phyloP scores from a whole-genome alignment of 1,140 invertebrate species.

The Bombus impatiens region DNA sequence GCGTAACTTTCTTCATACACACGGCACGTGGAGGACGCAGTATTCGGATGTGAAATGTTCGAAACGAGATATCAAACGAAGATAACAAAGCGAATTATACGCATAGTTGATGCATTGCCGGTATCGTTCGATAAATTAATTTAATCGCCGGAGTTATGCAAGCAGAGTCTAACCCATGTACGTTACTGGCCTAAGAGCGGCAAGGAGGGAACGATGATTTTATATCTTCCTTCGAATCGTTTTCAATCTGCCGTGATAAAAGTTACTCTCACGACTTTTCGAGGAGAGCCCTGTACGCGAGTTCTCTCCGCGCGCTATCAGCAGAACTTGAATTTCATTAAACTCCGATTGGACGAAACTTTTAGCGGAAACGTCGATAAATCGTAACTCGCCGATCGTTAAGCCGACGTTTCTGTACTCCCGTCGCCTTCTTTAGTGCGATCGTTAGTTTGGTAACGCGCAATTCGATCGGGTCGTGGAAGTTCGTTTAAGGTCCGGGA shows the following conservation, averaged over 20 bases:
- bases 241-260: constrained; percentile 45
- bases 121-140: constrained; percentile 60
- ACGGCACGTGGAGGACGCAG: neutral
- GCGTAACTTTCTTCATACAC: neutral
- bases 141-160: constrained; percentile 59
- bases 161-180: constrained; percentile 46
- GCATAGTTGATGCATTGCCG: constrained; percentile 16
- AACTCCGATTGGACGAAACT: neutral
- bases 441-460: constrained; percentile 10
- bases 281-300: neutral
- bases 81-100: constrained; percentile 49
- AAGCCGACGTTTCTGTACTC: constrained; percentile 8
- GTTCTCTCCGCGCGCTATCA: neutral
- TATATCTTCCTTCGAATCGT: constrained; percentile 14
- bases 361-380: constrained; percentile 26
- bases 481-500: constrained; percentile 18
- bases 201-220: neutral
- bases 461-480: constrained; percentile 14
- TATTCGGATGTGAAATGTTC: constrained; percentile 21
- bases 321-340: constrained; percentile 31
- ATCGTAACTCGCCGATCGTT: constrained; percentile 32
- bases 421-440: neutral
- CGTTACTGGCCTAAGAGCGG: neutral
- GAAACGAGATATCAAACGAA: constrained; percentile 20
- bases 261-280: neutral